A percentile compares a stretch with the other conserved stretches of the same genome.
Conservation (phyloP, 2,113 vertebrate genomes). For the Propithecus coquereli region DNA sequence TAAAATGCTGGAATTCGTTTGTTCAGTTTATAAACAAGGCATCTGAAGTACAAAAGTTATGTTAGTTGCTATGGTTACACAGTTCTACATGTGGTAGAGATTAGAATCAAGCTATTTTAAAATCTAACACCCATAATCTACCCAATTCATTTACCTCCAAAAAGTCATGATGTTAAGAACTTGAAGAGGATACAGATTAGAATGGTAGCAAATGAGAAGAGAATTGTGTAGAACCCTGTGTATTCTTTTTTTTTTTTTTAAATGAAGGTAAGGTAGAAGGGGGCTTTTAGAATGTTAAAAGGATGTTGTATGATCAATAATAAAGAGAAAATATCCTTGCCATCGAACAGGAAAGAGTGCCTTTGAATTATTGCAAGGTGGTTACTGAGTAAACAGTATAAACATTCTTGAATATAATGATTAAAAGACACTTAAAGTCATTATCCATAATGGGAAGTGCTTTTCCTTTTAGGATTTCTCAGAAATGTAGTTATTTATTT, state of each 20-base stretch:
- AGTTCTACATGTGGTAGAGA: background rate
- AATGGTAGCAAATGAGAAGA: background rate
- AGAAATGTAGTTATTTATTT: background rate
- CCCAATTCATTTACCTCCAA: background rate
- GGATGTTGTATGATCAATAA: background rate
- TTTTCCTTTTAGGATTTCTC: background rate
- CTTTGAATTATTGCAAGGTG: background rate
- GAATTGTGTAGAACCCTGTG: background rate
- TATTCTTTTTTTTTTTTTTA: background rate
- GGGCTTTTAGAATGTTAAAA: background rate
- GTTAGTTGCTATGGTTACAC: background rate
- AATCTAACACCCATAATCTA: background rate
- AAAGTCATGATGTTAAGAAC: background rate
- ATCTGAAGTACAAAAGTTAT: background rate
- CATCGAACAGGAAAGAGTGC: background rate
- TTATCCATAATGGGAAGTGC: background rate
- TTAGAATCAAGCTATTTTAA: conserved; percentile 18
- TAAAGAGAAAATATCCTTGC: background rate
- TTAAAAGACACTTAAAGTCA: background rate
- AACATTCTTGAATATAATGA: background rate
- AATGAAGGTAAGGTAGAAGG: background rate
- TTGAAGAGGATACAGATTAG: background rate
- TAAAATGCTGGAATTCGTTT: background rate
- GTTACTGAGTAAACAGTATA: background rate
- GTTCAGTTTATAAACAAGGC: conserved; percentile 9